These are phyloP conservation scores for Drosophila auraria DNA, from an alignment of 1,140 invertebrate genomes.

Conservation along the genomic window DNA sequence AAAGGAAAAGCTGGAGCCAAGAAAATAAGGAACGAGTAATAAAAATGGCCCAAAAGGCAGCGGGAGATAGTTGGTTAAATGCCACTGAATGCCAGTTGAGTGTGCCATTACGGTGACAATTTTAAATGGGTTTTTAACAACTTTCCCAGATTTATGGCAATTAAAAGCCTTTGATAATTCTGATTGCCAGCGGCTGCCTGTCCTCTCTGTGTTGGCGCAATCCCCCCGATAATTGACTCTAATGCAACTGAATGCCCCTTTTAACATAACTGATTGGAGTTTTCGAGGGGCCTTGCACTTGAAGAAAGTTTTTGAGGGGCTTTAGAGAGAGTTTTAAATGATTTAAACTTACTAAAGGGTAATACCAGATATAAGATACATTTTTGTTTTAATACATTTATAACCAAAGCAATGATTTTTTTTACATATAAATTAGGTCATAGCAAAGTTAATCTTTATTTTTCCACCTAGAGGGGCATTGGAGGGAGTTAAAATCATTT, in stretches of 20 bases:
- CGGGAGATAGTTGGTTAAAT: constrained; percentile 45
- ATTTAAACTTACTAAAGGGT: neutral
- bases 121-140: constrained; percentile 81
- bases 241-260: constrained; percentile 43
- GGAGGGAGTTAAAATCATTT: no score
- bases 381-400: neutral
- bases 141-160: constrained; percentile 75
- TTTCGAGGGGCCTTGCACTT: neutral
- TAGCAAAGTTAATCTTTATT: no score
- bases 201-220: constrained; percentile 10
- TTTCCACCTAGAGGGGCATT: no score
- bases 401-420: neutral
- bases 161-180: constrained; percentile 77
- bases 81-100: constrained; percentile 50
- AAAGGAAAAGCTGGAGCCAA: constrained; percentile 13
- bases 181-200: constrained; percentile 47
- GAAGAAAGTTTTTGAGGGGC: neutral
- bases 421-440: no score
- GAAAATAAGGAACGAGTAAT: neutral
- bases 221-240: constrained; percentile 52
- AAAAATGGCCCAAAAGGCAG: neutral
- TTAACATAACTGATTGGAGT: neutral
- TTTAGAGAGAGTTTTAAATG: no score
- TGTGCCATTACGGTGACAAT: constrained; percentile 74
- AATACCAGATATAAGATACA: neutral